Evolutionary conservation across 2,797 vertebrate species (phyloP), one percentile per base, ranked within the genome.

Genomic region (Cheirogaleus major): DNA sequence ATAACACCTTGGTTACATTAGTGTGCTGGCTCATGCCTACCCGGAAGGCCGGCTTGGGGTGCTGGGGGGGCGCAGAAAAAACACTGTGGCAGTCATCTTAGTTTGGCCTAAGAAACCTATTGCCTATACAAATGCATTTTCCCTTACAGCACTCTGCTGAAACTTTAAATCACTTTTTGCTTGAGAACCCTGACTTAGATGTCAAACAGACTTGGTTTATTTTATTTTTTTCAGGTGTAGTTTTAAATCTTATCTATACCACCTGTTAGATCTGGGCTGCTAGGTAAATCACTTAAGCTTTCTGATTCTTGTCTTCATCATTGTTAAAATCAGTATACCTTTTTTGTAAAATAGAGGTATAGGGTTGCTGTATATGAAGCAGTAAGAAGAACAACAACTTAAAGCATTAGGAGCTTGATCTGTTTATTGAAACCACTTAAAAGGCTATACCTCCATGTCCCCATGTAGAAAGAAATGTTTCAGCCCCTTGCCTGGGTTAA

Each of bases 221-320:
- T 52, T 79, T 38, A 81, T 55, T 32, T 35, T n/a, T 95, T 80
- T 61, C 8, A 89, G 11, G 91, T 4, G 23, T 61, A 61, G 4
- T 73, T 95, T 93, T 91, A 73, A 93, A 91, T 15, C 20, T 22
- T 72, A 3, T 78, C 50, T 76, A 50, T 93, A 57, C 43, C 23
- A 91, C 3, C 2, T 75, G 18, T 82, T 95, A 84, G 7, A 84
- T 87, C 87, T 83, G 10, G 41, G 50, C 38, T 75, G 10, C 73
- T 41, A 80, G 5, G 5, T 55, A 91, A 95, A 94, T 79, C 57
- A 93, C 57, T 92, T 90, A 73, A 89, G 17, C 35, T 93, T 89
- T 75, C 38, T 80, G 22, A 90, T 87, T 73, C 23, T 67, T 48
- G 87, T 18, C 20, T 93, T 67, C 10, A 15, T 81, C 61, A 82